phyloP scores from a whole-genome alignment of 2,888 invertebrate species.

The Sepioteuthis lessoniana region DNA sequence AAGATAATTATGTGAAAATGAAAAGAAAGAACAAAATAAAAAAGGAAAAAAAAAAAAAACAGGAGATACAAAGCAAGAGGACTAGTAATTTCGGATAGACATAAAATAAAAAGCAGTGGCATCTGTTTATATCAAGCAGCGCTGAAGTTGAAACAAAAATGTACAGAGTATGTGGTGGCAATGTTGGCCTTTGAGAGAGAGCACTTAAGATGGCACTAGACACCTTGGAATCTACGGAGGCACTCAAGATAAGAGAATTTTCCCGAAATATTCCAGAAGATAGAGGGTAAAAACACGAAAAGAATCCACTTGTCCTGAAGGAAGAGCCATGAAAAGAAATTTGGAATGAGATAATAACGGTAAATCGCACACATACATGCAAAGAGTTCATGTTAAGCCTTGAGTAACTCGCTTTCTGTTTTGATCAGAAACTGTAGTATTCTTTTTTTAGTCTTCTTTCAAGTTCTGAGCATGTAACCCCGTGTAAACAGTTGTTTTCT shows the following conservation, averaged over 20 bases:
- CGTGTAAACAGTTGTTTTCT: neutral
- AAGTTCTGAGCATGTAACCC: neutral
- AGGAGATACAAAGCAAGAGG: too few relatives aligned
- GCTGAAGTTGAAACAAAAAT: neutral
- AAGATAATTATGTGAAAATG: too few relatives aligned
- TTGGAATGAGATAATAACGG: slow-evolving; percentile 33
- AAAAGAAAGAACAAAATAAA: too few relatives aligned
- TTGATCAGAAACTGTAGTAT: neutral
- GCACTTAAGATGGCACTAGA: slow-evolving; percentile 33
- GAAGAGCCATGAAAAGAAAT: neutral
- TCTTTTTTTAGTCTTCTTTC: neutral
- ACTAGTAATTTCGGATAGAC: too few relatives aligned
- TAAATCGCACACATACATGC: neutral
- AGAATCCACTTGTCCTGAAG: neutral
- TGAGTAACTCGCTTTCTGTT: neutral
- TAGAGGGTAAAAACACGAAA: neutral
- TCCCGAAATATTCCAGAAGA: slow-evolving; percentile 6
- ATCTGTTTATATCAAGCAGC: neutral
- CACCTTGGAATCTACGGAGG: neutral
- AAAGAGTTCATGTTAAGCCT: neutral
- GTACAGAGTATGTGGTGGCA: neutral
- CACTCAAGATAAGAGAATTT: slow-evolving; percentile 21
- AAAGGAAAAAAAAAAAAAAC: too few relatives aligned
- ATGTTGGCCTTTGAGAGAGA: neutral
- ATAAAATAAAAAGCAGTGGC: neutral